phyloP scores from a whole-genome alignment of 92 coral and sea anemone genomes.

The Hydrozoanthus gracilis region DNA sequence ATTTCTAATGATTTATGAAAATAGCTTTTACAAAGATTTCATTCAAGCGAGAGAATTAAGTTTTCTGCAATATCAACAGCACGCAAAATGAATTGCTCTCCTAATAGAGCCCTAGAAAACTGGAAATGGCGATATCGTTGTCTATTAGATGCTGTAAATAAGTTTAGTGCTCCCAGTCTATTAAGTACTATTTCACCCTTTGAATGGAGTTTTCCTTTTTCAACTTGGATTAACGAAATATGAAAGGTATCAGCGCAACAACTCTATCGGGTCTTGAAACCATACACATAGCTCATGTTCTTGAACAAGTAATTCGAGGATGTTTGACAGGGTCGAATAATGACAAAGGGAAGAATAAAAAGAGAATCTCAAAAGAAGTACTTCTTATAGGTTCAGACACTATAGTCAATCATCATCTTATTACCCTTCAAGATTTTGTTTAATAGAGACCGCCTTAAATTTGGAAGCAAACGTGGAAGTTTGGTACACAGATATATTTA shows the following conservation, averaged over 20 bases:
- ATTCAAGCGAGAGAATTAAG: neutral
- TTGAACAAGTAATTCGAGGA: slow-evolving; percentile 61
- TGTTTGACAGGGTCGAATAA: slow-evolving; percentile 58
- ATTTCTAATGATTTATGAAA: neutral
- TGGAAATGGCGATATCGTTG: slow-evolving; percentile 72
- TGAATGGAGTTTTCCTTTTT: slow-evolving; percentile 77
- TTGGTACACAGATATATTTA: too few relatives aligned
- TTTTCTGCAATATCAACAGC: slow-evolving; percentile 18
- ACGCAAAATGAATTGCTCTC: slow-evolving; percentile 27
- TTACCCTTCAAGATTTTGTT: too few relatives aligned
- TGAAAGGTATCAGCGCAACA: slow-evolving; percentile 54
- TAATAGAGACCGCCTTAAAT: too few relatives aligned
- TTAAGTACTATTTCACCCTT: slow-evolving; percentile 66
- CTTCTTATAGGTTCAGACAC: too few relatives aligned
- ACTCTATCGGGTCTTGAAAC: slow-evolving; percentile 51
- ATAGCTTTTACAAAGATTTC: neutral
- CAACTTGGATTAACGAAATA: slow-evolving; percentile 28
- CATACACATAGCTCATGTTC: slow-evolving; percentile 43
- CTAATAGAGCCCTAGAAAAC: slow-evolving; percentile 58
- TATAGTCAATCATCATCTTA: too few relatives aligned
- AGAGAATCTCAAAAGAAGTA: too few relatives aligned
- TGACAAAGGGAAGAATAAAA: slow-evolving; percentile 48
- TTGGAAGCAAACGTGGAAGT: too few relatives aligned
- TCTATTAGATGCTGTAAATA: slow-evolving; percentile 67
- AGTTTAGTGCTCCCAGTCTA: slow-evolving; percentile 62